Base-by-base conservation (phyloP, 1,140 invertebrate genomes). In the Cyclargus thomasi region DNA sequence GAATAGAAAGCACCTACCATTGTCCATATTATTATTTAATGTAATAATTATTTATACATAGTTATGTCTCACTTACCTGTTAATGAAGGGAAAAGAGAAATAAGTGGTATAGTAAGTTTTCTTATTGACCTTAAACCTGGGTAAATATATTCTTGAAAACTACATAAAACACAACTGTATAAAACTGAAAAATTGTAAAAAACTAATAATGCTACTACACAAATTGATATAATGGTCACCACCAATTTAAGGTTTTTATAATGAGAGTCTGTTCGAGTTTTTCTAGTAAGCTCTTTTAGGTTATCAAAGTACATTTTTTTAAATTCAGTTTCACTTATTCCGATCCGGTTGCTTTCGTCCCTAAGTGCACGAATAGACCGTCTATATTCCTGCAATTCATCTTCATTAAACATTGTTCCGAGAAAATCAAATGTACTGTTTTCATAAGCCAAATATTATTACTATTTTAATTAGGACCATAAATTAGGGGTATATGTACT, bases 71-170 rank as follows among this genome's bases (percentile, higher is more conserved):
- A 69, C 66, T 76, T 88, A 95, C 94, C 93, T 81, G 93, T 93
- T 67, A 95, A 73, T n/a, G 90, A 87, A 59, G 94, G 93, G 83
- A 93, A 94, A 65, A 83, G 77, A 64, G 91, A 88, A 69, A 95
- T 90, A 59, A 94, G 71, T 16, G 94, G 94, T 62, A 95, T 88
- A 59, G 94, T 92, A n/a, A 93, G 64, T 77, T 92, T 91, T 67
- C 94, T 90, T 36, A 94, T 80, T 6, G 92, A 65, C 71, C 92
- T 92, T 77, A 95, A 91, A 36, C 92, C 92, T 21, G 94, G 94
- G 90, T 95, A 95, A 79, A 95, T 94, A 74, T 92, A 92, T 77
- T 93, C 93, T 86, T 95, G 94, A 36, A 94, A 77, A 85, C 94
- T 92, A 75, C 93, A 92, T 67, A 93, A 79, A 66, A 94, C 69